phyloP scores from a whole-genome alignment of 2,888 invertebrate genomes.

The Lysandra bellargus region DNA sequence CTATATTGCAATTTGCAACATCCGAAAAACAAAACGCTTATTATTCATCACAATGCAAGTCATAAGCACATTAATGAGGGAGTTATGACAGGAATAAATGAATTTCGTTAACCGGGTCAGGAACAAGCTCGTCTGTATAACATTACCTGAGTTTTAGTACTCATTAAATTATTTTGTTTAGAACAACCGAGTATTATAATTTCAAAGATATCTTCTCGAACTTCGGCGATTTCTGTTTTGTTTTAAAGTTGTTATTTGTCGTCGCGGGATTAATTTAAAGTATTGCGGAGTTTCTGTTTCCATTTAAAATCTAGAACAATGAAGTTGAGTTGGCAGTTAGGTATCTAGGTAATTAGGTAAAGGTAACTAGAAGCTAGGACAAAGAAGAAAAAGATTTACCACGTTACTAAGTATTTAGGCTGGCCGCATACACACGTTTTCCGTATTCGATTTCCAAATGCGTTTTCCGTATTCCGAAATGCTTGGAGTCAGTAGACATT shows the following conservation, averaged over 20 bases:
- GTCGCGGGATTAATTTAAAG: background rate
- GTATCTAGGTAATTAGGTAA: background rate
- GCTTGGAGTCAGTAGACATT: no score
- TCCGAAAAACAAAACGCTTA: no score
- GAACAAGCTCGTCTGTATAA: background rate
- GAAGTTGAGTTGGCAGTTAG: background rate
- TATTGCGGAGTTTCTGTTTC: background rate
- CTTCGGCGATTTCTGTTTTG: constrained; percentile 22
- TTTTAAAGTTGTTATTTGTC: constrained; percentile 4
- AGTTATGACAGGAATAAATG: constrained; percentile 15
- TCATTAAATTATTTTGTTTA: constrained; percentile 22
- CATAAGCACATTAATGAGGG: constrained; percentile 3
- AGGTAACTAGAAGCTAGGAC: no score
- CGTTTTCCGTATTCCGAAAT: no score
- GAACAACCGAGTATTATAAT: constrained; percentile 1
- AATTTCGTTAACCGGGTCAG: constrained; percentile 26
- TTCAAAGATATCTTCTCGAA: constrained; percentile 3
- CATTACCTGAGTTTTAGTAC: constrained; percentile 21
- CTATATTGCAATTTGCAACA: no score
- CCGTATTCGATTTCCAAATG: no score
- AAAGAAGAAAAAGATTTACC: no score
- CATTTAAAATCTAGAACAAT: background rate
- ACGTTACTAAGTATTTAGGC: no score
- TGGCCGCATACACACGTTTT: no score
- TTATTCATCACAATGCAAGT: background rate